Conservation (phyloP, 1,140 invertebrate species). For the Leptinotarsa defecta region DNA sequence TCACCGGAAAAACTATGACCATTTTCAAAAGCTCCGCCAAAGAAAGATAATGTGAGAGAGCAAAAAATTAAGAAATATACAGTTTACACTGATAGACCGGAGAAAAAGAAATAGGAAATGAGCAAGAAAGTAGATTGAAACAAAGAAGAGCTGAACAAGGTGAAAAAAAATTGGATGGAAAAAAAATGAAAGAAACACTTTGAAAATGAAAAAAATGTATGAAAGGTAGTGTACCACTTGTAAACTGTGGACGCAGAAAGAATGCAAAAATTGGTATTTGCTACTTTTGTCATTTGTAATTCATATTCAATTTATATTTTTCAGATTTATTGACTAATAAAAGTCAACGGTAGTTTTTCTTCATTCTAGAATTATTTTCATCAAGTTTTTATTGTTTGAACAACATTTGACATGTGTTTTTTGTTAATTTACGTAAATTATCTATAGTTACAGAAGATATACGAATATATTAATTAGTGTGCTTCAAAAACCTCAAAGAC, state of each 20-base stretch:
- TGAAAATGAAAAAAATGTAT: constrained; percentile 27
- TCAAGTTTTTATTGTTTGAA: too few species aligned
- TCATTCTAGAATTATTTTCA: too few species aligned
- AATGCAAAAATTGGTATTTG: constrained; percentile 28
- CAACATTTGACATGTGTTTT: too few species aligned
- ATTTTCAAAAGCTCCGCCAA: constrained; percentile 34
- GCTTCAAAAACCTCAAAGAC: background rate
- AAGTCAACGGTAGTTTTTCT: too few species aligned
- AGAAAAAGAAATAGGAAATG: constrained; percentile 23
- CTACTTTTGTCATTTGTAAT: constrained; percentile 7
- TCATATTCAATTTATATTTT: background rate
- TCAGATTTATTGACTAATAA: too few species aligned
- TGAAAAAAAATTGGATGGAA: constrained; percentile 20
- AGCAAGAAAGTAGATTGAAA: constrained; percentile 31
- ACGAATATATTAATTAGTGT: background rate
- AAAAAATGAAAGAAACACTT: constrained; percentile 24
- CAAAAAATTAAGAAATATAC: constrained; percentile 43
- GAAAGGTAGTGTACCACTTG: constrained; percentile 30
- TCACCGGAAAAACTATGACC: constrained; percentile 29
- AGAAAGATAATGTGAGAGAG: constrained; percentile 35
- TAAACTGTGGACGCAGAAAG: constrained; percentile 40
- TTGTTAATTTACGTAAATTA: too few species aligned
- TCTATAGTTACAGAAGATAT: background rate
- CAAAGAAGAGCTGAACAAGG: constrained; percentile 8
- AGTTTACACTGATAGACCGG: constrained; percentile 45